Evolutionary conservation across 2,888 invertebrate species (phyloP).

Genomic region (Glaucopsyche alexis): DNA sequence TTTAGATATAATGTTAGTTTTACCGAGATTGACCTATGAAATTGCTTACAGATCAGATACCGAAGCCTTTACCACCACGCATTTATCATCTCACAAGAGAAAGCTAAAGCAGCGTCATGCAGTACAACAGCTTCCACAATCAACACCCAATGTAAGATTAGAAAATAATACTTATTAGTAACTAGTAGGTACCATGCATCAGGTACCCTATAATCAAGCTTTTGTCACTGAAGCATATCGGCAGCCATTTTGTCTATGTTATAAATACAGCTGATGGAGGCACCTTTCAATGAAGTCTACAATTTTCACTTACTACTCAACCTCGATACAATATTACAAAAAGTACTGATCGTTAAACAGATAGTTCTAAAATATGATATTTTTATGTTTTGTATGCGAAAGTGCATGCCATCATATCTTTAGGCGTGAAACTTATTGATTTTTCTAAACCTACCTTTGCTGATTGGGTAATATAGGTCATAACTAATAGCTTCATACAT

Average conservation of each 20-base stretch:
- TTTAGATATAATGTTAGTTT: background rate
- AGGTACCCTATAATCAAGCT: conserved; percentile 7
- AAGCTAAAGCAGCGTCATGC: conserved; percentile 56
- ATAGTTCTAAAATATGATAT: too few relatives aligned
- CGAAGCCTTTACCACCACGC: conserved; percentile 64
- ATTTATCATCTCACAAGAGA: conserved; percentile 45
- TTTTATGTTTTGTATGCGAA: background rate
- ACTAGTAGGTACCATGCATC: background rate
- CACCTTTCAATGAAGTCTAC: conserved; percentile 34
- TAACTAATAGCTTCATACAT: background rate
- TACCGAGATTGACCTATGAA: background rate
- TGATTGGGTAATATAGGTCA: conserved; percentile 13
- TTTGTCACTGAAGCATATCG: conserved; percentile 32
- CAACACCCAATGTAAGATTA: conserved; percentile 74
- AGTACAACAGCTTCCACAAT: conserved; percentile 77
- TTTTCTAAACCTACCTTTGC: background rate
- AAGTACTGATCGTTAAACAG: background rate
- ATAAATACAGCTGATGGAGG: conserved; percentile 61
- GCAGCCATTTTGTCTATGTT: conserved; percentile 78
- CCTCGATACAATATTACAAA: background rate
- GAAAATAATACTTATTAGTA: background rate
- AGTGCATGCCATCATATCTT: background rate
- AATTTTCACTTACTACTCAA: background rate
- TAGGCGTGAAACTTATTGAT: background rate
- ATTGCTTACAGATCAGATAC: conserved; percentile 70